Percentiles rank a stretch among this genome's conserved stretches.
These are phyloP conservation scores for Rhadinocentrus ornatus DNA, from an alignment of 2,797 vertebrate species.

Conservation along the genomic window DNA sequence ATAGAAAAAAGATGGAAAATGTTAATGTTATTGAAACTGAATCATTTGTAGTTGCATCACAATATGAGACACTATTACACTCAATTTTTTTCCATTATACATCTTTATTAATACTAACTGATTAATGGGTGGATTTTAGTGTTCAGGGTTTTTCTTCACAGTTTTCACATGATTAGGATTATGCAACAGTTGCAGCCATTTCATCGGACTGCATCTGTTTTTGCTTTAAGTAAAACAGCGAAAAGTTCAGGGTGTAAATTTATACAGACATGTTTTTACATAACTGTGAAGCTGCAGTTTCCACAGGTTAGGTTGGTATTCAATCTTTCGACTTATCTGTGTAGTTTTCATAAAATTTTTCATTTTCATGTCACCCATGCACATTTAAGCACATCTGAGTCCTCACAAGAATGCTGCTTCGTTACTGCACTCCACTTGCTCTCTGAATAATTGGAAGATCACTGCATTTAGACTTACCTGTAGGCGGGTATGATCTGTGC, in stretches of 20 bases:
- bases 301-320: too few relatives aligned
- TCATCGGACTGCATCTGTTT: constrained; percentile 6
- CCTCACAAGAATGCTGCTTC: not conserved
- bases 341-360: too few relatives aligned
- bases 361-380: not conserved
- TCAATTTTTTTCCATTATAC: not conserved
- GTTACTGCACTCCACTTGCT: not conserved
- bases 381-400: not conserved
- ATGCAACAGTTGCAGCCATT: not conserved
- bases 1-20: not conserved
- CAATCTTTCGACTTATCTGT: too few relatives aligned
- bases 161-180: not conserved
- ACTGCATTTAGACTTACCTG: constrained; percentile 52
- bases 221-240: not conserved
- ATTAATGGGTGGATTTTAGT: not conserved
- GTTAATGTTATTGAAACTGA: not conserved
- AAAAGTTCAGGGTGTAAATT: not conserved
- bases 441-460: not conserved
- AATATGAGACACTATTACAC: not conserved
- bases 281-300: too few relatives aligned
- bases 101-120: not conserved
- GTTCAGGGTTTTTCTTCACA: not conserved
- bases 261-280: too few relatives aligned
- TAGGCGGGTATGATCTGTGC: constrained; percentile 70
- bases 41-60: not conserved